Evolutionary conservation across 2,888 invertebrate species (phyloP), one percentile per base, ranked within the genome.

Genomic region (Crocallis elinguaria): DNA sequence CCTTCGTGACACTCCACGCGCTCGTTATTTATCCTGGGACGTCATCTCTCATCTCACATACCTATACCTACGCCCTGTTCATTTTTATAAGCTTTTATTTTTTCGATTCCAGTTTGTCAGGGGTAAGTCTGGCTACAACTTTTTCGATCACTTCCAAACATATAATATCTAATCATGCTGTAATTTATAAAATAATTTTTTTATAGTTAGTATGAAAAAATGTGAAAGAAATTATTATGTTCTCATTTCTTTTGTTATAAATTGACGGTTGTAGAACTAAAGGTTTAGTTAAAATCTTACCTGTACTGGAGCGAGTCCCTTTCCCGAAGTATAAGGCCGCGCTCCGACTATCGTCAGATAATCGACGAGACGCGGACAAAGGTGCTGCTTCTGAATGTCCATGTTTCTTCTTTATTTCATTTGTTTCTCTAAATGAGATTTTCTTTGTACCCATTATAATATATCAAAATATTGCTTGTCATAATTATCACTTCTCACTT

Each of bases 301-400:
- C 94, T 96, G 96, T 46, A 96, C 95, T 30, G 96, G 95, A 70
- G 97, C 93, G 83, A 94, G 92, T 84, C 95, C 84, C 81, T 92
- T 93, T 44, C 92, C 92, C 49, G 92, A 91, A 49, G 93, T 93
- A 69, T 94, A 93, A 62, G 97, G 96, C 65, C 96, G 93, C 21
- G 97, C 97, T 72, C 99, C 99, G 71, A 99, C 98, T 77, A 99
- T 97, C 70, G 99, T 97, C 82, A 99, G 93, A 90, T 99, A 99
- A 93, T 99, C 99, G 90, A 97, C 96, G 77, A 97, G 92, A 69
- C 97, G 94, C 77, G 97, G 97, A 83, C 97, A 97, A 72, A 97
- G 85, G 75, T 95, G 95, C 81, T 96, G 95, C 80, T 95, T 95
- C 84, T 96, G 96, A 67, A 92, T 82, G 69, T 92, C 92, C 92